Base-by-base conservation (phyloP, 2,113 vertebrate species). In the Suricata suricatta region DNA sequence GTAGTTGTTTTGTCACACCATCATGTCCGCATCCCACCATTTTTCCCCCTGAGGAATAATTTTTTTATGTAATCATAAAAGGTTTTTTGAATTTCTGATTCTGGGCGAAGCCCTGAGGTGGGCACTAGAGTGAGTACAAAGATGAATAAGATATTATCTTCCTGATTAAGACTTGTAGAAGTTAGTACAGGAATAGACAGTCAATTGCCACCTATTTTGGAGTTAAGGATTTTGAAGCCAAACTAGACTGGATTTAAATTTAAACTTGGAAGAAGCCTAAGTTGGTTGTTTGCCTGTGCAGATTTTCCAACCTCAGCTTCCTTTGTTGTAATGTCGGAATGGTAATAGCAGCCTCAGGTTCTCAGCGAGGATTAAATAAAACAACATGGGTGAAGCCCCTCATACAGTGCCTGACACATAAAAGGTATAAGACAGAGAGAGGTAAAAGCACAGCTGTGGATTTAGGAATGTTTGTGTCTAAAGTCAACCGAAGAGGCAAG, bases 181-280 rank as follows among this genome's bases (percentile, higher is more conserved):
- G 14, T 90, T 60, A 27, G 13, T 57, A 27, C 3, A 63, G 7
- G 66, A 52, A 86, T 50, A 63, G 25, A n/a, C 35, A 82, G 8
- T 66, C 85, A 95, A 0, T 90, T 85, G 71, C 16, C 23, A 27
- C 50, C 23, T 92, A 52, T 69, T 95, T 90, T 88, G 44, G 33
- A 77, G 50, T 77, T 88, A 57, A 27, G n/a, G 38, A 64, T 88
- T 96, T 82, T 64, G 77, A 95, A 90, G 35, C 33, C 69, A 69
- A 38, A 97, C 29, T 68, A 68, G 14, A 60, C 41, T 79, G 23
- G 47, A 80, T 89, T 90, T 93, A 81, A 69, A 82, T 82, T 54
- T 88, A 81, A 86, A 64, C 31, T 69, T 57, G 16, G 0, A 86
- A 89, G 27, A 96, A 33, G n/a, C 5, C 10, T 31, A 71, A 44